Evolutionary conservation across 2,113 vertebrate genomes (phyloP), one percentile per base, ranked within the genome.

Genomic region (Corythornis cristatus): DNA sequence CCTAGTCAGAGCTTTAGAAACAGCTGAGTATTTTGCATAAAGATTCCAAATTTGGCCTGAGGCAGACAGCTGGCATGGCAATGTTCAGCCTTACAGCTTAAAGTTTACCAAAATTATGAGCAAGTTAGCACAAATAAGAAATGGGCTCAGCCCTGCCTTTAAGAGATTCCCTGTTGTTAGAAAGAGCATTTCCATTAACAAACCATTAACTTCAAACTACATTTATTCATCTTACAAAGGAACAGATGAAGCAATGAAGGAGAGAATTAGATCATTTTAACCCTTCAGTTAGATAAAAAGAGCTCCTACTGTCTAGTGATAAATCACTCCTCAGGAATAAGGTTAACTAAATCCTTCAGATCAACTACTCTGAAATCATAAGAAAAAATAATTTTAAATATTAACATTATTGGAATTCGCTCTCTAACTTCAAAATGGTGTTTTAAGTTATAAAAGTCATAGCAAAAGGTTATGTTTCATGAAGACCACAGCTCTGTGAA

Each of bases 201-300:
- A 73, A 64, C 46, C 51, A 67, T 83, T 95, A 91, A 93, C 60
- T 74, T 74, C 82, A 93, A 85, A 56, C 79, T 42, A 95, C 78
- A 67, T 93, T 88, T 88, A 77, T 50, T 87, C 35, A 66, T 76
- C 37, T 88, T 80, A 79, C 40, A 64, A 77, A 81, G 31, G 31
- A 80, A 83, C 19, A 83, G 26, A 86, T 83, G 53, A 64, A 58
- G 56, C 84, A 67, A 29, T 71, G 11, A 87, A 15, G 31, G 21
- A 85, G 19, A 12, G 43, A 95, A 86, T 15, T 31, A 88, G n/a
- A 58, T 5, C 87, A 90, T 70, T 90, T 81, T 88, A 93, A 80
- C 53, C 33, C 18, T 67, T 73, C 21, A 74, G 73, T 66, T 37
- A 50, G 60, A 90, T 62, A 61, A 62, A 83, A 86, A 70, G 54